Conservation (phyloP, 2,113 vertebrate species). For the Physeter macrocephalus region DNA sequence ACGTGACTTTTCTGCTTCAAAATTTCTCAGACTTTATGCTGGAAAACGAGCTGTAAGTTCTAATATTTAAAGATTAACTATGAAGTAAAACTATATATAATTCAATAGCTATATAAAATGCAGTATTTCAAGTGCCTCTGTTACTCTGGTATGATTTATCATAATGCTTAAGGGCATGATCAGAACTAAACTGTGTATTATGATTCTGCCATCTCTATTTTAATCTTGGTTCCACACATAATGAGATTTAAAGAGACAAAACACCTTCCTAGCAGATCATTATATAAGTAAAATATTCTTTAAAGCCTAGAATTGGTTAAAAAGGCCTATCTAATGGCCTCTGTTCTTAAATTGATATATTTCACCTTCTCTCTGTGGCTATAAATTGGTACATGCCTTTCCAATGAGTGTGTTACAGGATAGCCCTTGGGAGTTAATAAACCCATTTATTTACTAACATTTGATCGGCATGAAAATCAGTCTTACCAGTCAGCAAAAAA, state of each 20-base stretch:
- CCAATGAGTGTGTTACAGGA: neutral
- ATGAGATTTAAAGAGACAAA: neutral
- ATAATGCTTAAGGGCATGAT: neutral
- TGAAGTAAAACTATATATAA: neutral
- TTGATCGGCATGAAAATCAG: neutral
- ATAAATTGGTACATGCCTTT: neutral
- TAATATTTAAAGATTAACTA: neutral
- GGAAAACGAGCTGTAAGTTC: neutral
- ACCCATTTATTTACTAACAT: neutral
- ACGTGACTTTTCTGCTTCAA: neutral
- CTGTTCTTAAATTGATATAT: neutral
- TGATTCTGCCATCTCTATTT: neutral
- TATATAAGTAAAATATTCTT: neutral
- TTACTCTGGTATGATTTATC: neutral
- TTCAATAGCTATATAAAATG: neutral
- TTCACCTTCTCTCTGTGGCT: neutral
- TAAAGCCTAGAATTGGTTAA: neutral
- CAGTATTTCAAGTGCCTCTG: conserved; percentile 15
- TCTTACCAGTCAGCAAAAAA: neutral
- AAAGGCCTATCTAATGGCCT: neutral
- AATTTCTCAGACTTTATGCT: neutral
- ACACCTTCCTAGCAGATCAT: neutral
- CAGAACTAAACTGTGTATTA: neutral
- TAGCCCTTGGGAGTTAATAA: neutral
- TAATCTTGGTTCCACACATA: neutral